phyloP scores from a whole-genome alignment of 1,140 invertebrate genomes.

The fruit fly (Drosophila melanogaster) region DNA sequence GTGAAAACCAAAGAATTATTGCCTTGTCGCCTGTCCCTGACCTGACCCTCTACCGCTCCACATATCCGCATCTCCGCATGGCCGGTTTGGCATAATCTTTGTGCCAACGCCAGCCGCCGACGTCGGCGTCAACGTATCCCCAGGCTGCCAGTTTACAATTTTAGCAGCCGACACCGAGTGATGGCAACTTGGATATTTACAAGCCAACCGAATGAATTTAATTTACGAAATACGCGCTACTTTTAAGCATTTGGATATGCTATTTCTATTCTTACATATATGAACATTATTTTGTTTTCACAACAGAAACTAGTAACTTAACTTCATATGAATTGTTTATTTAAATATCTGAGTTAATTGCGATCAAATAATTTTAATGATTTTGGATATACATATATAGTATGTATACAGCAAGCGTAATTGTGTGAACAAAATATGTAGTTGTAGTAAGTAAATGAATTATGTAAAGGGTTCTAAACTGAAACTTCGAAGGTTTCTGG shows the following conservation, averaged over 20 bases:
- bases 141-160: constrained; percentile 74
- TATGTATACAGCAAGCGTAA: too few species aligned
- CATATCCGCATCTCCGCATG: not conserved
- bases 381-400: too few species aligned
- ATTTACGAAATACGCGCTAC: not conserved
- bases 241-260: not conserved
- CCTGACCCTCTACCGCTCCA: constrained; percentile 48
- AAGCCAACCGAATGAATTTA: not conserved
- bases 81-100: constrained; percentile 40
- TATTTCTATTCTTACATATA: too few species aligned
- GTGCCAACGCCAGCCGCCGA: constrained; percentile 35
- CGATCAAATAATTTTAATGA: too few species aligned
- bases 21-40: constrained; percentile 72
- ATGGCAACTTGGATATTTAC: constrained; percentile 8
- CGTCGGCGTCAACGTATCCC: constrained; percentile 49
- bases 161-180: constrained; percentile 31
- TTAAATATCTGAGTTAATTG: too few species aligned
- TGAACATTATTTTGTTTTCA: too few species aligned
- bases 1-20: constrained; percentile 80
- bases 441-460: too few species aligned
- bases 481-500: too few species aligned
- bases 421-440: too few species aligned
- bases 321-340: too few species aligned
- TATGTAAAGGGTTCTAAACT: too few species aligned
- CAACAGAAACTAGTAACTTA: too few species aligned